A percentile compares a stretch with the other conserved stretches of the same genome.
Evolutionary conservation across 2,888 invertebrate genomes (phyloP).

Genomic region (Sericinus montela): DNA sequence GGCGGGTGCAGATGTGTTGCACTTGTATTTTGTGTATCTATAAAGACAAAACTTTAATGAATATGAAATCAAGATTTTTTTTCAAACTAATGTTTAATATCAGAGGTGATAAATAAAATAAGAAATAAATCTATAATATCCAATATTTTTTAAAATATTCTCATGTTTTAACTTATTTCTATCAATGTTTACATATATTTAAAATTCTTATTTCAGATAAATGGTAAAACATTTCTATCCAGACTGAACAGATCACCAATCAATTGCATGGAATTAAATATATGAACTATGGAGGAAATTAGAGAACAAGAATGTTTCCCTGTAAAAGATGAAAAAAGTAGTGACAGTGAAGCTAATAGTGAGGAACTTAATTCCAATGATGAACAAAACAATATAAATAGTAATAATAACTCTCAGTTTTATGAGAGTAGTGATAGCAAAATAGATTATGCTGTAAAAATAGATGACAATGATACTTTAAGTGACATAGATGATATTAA

Average conservation of each 20-base stretch:
- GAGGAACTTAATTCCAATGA: constrained; percentile 62
- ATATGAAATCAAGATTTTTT: too few relatives aligned
- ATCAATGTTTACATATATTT: background rate
- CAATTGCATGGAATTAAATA: background rate
- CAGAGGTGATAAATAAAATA: too few relatives aligned
- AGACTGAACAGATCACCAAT: constrained; percentile 7
- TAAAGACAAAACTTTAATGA: too few relatives aligned
- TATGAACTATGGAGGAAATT: constrained; percentile 29
- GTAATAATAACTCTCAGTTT: constrained; percentile 69
- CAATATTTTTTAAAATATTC: too few relatives aligned
- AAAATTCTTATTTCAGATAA: constrained; percentile 41
- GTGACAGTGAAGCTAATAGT: constrained; percentile 67
- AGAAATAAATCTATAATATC: too few relatives aligned
- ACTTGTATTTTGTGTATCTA: constrained; percentile 23
- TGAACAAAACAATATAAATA: constrained; percentile 61
- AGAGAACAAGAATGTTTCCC: constrained; percentile 40
- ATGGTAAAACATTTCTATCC: constrained; percentile 41
- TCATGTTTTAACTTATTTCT: background rate
- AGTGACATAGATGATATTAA: constrained; percentile 76
- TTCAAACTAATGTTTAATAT: too few relatives aligned
- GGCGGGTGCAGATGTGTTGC: constrained; percentile 45
- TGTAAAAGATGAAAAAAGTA: constrained; percentile 53
- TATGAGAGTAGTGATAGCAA: constrained; percentile 76
- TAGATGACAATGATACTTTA: constrained; percentile 72
- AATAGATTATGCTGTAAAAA: constrained; percentile 68